phyloP scores from a whole-genome alignment of 2,113 vertebrate species.

The Probosciger aterrimus region DNA sequence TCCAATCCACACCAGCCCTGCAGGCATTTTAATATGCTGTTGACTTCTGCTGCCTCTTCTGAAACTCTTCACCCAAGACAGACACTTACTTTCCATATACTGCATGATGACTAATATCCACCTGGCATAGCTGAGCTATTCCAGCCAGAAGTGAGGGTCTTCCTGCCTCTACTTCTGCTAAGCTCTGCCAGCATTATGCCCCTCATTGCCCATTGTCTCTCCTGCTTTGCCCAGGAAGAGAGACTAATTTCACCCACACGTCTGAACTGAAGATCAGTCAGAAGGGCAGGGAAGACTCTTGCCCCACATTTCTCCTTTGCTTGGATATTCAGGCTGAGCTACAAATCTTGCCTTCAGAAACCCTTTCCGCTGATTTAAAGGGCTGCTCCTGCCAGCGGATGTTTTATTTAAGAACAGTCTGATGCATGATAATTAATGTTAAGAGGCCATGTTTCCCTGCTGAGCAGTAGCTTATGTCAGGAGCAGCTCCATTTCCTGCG shows the following conservation, averaged over 20 bases:
- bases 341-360: not conserved
- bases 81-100: not conserved
- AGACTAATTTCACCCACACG: not conserved
- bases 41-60: not conserved
- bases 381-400: not conserved
- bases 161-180: not conserved
- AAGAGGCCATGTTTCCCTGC: constrained; percentile 29
- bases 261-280: not conserved
- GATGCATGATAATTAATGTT: not conserved
- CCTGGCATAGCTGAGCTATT: not conserved
- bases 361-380: not conserved
- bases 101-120: not conserved
- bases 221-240: not conserved
- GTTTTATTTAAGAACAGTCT: constrained; percentile 42
- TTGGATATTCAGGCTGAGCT: not conserved
- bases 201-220: not conserved
- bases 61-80: not conserved
- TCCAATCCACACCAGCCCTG: not conserved
- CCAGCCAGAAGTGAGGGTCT: not conserved
- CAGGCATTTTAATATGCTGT: not conserved
- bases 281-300: not conserved
- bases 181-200: not conserved
- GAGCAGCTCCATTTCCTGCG: not conserved
- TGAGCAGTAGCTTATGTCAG: constrained; percentile 29
- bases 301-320: not conserved